A percentile compares a stretch with the other conserved stretches of the same genome.
Conservation (phyloP, 2,113 vertebrate species). For the Paradisaea rubra region DNA sequence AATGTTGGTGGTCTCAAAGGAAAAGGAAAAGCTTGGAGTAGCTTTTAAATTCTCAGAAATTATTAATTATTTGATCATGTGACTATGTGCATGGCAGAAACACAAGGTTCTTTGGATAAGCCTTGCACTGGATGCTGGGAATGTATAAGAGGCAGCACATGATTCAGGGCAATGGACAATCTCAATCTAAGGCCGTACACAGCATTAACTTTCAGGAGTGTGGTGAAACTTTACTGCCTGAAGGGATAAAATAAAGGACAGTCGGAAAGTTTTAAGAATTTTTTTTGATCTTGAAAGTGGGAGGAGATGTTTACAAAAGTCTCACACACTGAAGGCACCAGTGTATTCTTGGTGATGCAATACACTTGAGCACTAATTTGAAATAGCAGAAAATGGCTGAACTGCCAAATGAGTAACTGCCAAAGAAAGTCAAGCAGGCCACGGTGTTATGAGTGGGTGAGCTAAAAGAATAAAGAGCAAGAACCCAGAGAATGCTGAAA, state of each 20-base stretch:
- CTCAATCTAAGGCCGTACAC: neutral
- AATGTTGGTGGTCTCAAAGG: neutral
- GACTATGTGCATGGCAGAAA: neutral
- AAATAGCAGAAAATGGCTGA: neutral
- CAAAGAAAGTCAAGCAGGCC: neutral
- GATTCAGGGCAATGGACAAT: neutral
- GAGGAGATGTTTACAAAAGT: neutral
- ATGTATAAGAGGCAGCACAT: neutral
- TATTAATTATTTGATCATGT: neutral
- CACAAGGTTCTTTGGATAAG: neutral
- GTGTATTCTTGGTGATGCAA: neutral
- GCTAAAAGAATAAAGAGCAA: neutral
- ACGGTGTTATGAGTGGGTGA: neutral
- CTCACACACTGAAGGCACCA: accelerated
- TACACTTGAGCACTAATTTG: neutral
- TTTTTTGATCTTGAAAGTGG: neutral
- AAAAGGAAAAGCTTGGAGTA: neutral
- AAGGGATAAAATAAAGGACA: neutral
- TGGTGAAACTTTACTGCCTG: neutral
- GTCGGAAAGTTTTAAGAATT: neutral
- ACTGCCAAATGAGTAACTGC: neutral
- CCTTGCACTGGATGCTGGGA: neutral
- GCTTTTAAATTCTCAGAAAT: neutral
- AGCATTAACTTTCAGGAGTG: neutral
- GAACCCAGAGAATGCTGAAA: neutral